These are phyloP conservation scores for Montipora sp. DNA, from an alignment of 64 coral and sea anemone species.

Conservation along the genomic window DNA sequence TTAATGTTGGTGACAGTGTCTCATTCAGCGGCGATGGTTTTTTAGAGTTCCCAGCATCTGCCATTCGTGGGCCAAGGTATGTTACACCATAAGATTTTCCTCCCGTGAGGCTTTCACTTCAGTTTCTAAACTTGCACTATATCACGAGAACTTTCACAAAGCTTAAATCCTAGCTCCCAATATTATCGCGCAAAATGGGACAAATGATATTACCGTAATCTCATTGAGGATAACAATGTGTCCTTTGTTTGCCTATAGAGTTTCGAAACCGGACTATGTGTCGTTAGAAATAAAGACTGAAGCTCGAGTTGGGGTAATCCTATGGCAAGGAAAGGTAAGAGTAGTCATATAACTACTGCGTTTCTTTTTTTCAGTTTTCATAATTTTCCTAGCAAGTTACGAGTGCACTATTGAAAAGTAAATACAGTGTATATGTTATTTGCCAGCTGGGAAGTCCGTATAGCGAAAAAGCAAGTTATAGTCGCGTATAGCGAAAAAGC, in stretches of 20 bases:
- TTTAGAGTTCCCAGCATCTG: conserved; percentile 64
- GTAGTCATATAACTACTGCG: neutral
- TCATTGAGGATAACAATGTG: neutral
- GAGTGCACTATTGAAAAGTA: no score
- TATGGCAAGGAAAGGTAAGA: conserved; percentile 79
- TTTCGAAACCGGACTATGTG: conserved; percentile 48
- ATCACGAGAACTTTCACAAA: no score
- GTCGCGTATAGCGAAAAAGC: no score
- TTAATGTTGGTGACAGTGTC: conserved; percentile 50
- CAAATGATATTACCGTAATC: no score
- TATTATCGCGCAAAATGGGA: no score
- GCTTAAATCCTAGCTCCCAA: no score
- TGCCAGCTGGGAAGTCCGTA: no score
- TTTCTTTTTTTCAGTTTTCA: neutral
- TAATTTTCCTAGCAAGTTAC: no score
- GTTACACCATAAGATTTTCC: neutral
- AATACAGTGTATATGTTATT: no score
- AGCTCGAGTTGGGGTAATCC: conserved; percentile 56
- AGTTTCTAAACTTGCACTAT: no score
- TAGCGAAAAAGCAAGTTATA: no score
- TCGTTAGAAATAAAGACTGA: conserved; percentile 66
- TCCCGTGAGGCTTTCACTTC: no score
- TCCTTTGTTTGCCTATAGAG: neutral
- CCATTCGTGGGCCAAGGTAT: conserved; percentile 71
- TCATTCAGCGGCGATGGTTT: conserved; percentile 77